Conservation (phyloP, 1,140 invertebrate species). For the Oncopodura yosiiana region DNA sequence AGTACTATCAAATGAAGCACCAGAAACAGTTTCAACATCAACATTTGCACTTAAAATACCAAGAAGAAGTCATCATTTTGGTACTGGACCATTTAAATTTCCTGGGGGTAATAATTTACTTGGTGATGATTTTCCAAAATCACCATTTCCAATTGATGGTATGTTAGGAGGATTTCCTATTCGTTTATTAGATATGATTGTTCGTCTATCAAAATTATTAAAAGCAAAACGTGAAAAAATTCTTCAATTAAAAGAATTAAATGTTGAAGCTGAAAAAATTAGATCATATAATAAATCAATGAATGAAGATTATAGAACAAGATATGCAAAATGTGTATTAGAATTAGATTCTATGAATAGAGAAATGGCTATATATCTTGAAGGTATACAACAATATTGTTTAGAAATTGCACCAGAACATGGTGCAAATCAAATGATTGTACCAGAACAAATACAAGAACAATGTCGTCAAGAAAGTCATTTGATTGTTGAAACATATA, state of each 20-base stretch:
- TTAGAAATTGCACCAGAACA: conserved; percentile 79
- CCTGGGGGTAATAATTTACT: conserved; percentile 34
- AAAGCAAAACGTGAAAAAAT: conserved; percentile 73
- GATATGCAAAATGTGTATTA: conserved; percentile 78
- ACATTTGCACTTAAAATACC: conserved; percentile 74
- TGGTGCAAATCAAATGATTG: conserved; percentile 73
- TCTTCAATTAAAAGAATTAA: conserved; percentile 71
- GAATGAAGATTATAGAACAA: conserved; percentile 74
- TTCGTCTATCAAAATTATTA: conserved; percentile 72
- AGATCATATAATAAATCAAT: conserved; percentile 61
- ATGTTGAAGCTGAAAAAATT: conserved; percentile 77
- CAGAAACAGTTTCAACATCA: conserved; percentile 78
- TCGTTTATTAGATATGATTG: conserved; percentile 73
- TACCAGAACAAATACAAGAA: conserved; percentile 74
- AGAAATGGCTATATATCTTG: conserved; percentile 73
- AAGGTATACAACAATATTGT: conserved; percentile 71
- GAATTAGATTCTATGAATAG: conserved; percentile 85
- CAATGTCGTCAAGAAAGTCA: conserved; percentile 74
- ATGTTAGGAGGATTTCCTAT: conserved; percentile 71
- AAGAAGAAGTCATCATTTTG: conserved; percentile 44
- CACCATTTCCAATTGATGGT: conserved; percentile 41
- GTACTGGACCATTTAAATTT: conserved; percentile 28
- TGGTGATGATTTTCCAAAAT: conserved; percentile 43
- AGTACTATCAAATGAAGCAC: conserved; percentile 83
- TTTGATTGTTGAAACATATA: conserved; percentile 67